Evolutionary conservation across 2,113 vertebrate species (phyloP), one percentile per base, ranked within the genome.

Genomic region (Brachionichthys hirsutus): DNA sequence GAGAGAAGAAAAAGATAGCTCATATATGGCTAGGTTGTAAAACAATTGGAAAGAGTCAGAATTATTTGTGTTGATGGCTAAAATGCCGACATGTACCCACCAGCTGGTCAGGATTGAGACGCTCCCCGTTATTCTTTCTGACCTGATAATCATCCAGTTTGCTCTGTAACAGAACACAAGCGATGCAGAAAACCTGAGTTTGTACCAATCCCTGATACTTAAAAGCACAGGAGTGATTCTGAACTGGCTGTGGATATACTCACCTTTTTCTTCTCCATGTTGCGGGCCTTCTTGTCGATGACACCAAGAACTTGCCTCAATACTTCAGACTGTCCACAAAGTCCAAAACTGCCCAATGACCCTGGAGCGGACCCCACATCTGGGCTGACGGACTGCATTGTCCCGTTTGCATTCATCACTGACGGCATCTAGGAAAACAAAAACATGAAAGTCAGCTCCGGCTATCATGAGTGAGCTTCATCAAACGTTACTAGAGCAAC

Each of bases 261-360:
- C 74, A 97, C 96, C 94, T 97, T 98, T 89, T 98, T 98, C 90
- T 98, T 98, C 75, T 97, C 96, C 88, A 98, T 92, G 85, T 97
- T 98, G 57, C 95, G 92, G 44, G 93, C 92, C 80, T 98, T 98
- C 91, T 98, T 98, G 67, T 98, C 96, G 46, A 98, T 93, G 63
- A 98, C 92, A 50, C 91, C 90, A 66, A 98, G 82, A 68, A 98
- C 95, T 88, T 98, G 96, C 89, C 97, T 97, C 92, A 97, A 90
- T 58, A 95, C 94, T 84, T 98, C 96, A 2, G 85, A 85, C 78
- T 89, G 90, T 45, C 80, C 87, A 51, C 73, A 67, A 12, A 78
- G 54, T 69, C 77, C 49, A 68, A 81, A 74, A 76, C 67, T 83
- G 70, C 83, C 84, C 82, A 85, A 47, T 74, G 75, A 85, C 71